Percentiles rank a stretch among this genome's conserved stretches.
These are phyloP conservation scores for Drosophila engyochracea DNA, from an alignment of 2,888 invertebrate species.

Conservation along the genomic window DNA sequence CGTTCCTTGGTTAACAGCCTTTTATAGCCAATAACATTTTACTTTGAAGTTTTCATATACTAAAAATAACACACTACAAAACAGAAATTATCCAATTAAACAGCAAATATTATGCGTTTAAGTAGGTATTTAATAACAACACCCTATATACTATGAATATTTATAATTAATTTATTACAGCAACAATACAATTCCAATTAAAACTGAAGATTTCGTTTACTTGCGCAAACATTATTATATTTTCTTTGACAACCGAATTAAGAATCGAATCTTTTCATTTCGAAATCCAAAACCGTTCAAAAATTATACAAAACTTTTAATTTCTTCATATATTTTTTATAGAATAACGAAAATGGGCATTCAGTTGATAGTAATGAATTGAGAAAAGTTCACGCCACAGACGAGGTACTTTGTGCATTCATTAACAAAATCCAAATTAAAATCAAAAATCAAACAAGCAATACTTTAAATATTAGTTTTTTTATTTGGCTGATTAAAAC, in stretches of 20 bases:
- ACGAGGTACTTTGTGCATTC: conserved; percentile 86
- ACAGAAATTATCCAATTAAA: conserved; percentile 18
- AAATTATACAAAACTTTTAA: conserved; percentile 73
- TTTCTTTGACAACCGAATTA: conserved; percentile 25
- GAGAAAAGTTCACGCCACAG: conserved; percentile 86
- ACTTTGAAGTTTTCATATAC: conserved; percentile 37
- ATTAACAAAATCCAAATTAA: conserved; percentile 56
- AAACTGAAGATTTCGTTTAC: conserved; percentile 42
- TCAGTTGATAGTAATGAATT: conserved; percentile 86
- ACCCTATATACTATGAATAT: conserved; percentile 49
- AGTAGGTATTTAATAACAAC: conserved; percentile 68
- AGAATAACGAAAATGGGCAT: conserved; percentile 86
- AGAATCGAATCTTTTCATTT: conserved; percentile 35
- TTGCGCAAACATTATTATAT: conserved; percentile 20
- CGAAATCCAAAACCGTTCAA: conserved; percentile 44
- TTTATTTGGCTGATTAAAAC: conserved; percentile 60
- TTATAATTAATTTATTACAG: conserved; percentile 61
- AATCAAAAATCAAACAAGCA: conserved; percentile 37
- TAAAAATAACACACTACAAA: conserved; percentile 25
- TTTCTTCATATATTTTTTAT: conserved; percentile 83
- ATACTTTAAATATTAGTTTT: conserved; percentile 57
- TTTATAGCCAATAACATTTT: conserved; percentile 48
- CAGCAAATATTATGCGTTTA: conserved; percentile 60
- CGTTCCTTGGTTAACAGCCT: conserved; percentile 62
- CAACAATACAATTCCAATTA: conserved; percentile 53